Percentiles rank a stretch among this genome's conserved stretches.
Conservation (phyloP, 2,113 vertebrate species). For the Syngnathus floridae region DNA sequence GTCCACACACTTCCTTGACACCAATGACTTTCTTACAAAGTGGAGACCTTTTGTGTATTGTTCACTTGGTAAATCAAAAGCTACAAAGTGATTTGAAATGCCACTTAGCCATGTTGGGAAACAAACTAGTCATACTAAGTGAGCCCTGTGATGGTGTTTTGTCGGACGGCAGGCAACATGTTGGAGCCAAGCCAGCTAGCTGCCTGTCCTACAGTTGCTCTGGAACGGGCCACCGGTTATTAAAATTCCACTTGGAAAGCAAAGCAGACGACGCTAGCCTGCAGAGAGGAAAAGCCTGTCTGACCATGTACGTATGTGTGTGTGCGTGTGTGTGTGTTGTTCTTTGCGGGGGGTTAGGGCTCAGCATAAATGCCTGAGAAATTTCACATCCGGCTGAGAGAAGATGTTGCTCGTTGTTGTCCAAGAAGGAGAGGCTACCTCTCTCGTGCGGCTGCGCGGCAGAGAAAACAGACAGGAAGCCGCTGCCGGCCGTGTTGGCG, state of each 20-base stretch:
- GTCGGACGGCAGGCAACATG: not conserved
- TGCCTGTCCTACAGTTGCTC: slow-evolving; percentile 21
- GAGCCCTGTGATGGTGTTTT: not conserved
- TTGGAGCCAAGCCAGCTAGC: slow-evolving; percentile 14
- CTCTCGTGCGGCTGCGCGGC: slow-evolving; percentile 85
- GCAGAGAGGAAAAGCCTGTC: slow-evolving; percentile 31
- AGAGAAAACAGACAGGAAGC: slow-evolving; percentile 89
- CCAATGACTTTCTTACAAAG: not conserved
- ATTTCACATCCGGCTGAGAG: slow-evolving; percentile 57
- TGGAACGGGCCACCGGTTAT: slow-evolving; percentile 30
- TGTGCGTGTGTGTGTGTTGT: no score
- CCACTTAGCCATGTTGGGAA: not conserved
- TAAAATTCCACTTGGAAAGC: slow-evolving; percentile 57
- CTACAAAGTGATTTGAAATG: not conserved
- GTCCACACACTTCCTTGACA: not conserved
- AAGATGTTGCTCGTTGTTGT: slow-evolving; percentile 24
- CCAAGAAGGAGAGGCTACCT: slow-evolving; percentile 69
- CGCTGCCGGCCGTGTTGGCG: slow-evolving; percentile 92
- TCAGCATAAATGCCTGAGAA: slow-evolving; percentile 49
- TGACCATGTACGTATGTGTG: slow-evolving; percentile 24
- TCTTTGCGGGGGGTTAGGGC: not conserved
- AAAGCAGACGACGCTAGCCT: slow-evolving; percentile 15
- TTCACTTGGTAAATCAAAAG: not conserved
- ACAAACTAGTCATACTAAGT: not conserved
- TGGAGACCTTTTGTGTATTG: not conserved